A percentile compares a stretch with the other conserved stretches of the same genome.
Evolutionary conservation across 2,797 vertebrate species (phyloP).

Genomic region (Gambusia yucatana): DNA sequence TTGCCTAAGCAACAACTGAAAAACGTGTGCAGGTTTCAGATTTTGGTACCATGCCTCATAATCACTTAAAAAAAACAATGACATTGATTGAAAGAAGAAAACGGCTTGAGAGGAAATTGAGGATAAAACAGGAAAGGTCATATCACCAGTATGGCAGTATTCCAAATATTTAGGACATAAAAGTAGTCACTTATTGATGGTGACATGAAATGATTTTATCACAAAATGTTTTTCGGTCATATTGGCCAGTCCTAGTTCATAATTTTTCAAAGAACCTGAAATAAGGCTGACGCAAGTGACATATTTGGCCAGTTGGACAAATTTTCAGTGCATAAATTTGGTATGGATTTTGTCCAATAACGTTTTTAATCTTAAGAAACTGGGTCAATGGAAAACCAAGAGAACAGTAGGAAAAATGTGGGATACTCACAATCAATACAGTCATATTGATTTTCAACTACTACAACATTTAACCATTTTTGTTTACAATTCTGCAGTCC

Average conservation of each 20-base stretch:
- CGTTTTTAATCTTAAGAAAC: neutral
- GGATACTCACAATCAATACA: neutral
- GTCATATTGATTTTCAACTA: neutral
- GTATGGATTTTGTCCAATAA: neutral
- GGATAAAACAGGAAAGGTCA: neutral
- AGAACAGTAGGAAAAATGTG: neutral
- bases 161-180: neutral
- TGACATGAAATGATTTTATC: no score
- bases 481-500: neutral
- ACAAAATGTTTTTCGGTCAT: neutral
- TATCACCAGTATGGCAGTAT: no score
- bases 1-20: no score
- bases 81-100: no score
- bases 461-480: neutral
- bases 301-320: neutral
- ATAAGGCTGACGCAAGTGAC: neutral
- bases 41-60: no score
- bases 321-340: neutral
- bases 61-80: no score
- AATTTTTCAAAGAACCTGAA: neutral
- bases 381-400: neutral
- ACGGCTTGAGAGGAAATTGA: no score
- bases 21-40: no score
- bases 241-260: neutral
- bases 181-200: no score